Conservation (phyloP, 2,888 invertebrate genomes). For the Isoperla grammatica region DNA sequence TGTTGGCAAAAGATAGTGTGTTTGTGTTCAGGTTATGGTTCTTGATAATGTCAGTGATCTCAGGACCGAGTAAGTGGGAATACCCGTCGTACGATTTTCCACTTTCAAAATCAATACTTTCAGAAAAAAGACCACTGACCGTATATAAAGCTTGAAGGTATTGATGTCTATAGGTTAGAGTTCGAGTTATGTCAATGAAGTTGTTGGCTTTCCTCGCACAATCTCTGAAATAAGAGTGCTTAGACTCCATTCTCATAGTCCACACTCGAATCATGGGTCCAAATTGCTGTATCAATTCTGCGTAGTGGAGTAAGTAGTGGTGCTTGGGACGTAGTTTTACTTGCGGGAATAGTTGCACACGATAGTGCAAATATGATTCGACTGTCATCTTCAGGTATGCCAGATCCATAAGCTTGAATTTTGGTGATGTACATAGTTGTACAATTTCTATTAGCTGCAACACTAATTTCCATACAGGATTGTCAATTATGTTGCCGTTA, state of each 20-base stretch:
- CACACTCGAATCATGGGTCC: conserved; percentile 13
- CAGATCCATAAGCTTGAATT: not conserved
- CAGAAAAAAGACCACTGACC: not conserved
- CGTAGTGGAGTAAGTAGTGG: conserved; percentile 13
- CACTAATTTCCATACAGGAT: not conserved
- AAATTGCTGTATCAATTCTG: conserved; percentile 6
- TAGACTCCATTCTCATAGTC: conserved; percentile 18
- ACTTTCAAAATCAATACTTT: not conserved
- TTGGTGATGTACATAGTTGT: not conserved
- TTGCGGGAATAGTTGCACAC: conserved; percentile 6
- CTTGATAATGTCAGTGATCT: not conserved
- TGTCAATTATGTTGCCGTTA: not conserved
- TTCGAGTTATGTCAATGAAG: conserved; percentile 8
- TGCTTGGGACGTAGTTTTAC: conserved; percentile 13
- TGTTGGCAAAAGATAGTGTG: not conserved
- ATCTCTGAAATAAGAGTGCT: conserved; percentile 14
- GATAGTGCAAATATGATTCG: not conserved
- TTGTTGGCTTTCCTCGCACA: conserved; percentile 1
- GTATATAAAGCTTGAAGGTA: conserved; percentile 1
- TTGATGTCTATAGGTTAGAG: conserved; percentile 10
- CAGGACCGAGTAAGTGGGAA: not conserved
- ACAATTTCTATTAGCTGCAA: conserved; percentile 1
- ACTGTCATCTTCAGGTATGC: not conserved
- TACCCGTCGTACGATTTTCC: not conserved
- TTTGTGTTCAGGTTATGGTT: not conserved